Percentiles rank a stretch among this genome's conserved stretches.
Conservation (phyloP, 2,888 invertebrate genomes). For the Maniola hyperantus region DNA sequence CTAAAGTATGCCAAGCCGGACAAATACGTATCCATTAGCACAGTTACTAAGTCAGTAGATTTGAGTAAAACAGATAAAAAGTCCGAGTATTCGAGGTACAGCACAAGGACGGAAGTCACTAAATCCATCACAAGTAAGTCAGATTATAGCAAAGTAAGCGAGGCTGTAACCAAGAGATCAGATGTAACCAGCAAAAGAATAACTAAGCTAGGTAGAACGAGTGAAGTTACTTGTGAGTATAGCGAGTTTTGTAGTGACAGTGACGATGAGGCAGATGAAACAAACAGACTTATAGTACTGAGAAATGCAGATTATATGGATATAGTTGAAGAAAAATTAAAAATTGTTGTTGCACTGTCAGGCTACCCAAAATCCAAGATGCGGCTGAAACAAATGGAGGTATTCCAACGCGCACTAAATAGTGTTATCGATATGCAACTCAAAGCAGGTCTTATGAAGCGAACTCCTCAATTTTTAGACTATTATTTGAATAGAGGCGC, state of each 20-base stretch:
- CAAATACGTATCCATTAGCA: conserved; percentile 26
- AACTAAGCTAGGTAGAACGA: conserved; percentile 39
- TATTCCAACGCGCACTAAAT: conserved; percentile 60
- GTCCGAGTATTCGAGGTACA: conserved; percentile 14
- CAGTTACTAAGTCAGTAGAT: conserved; percentile 44
- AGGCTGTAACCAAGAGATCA: conserved; percentile 51
- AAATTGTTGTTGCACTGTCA: conserved; percentile 64
- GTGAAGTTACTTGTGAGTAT: conserved; percentile 59
- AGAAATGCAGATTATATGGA: conserved; percentile 66
- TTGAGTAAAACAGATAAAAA: conserved; percentile 40
- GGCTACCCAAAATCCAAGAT: conserved; percentile 73
- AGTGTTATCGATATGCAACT: conserved; percentile 71
- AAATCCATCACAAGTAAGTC: conserved; percentile 47
- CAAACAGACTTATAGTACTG: conserved; percentile 63
- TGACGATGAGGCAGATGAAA: conserved; percentile 65
- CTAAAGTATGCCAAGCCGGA: conserved; percentile 25
- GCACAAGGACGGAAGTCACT: conserved; percentile 46
- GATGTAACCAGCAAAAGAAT: conserved; percentile 54
- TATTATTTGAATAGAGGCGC: conserved; percentile 72
- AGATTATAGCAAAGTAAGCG: conserved; percentile 50
- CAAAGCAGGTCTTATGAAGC: conserved; percentile 62
- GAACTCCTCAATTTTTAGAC: conserved; percentile 63
- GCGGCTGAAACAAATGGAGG: conserved; percentile 63
- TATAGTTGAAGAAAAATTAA: conserved; percentile 65
- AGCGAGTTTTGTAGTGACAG: conserved; percentile 63